These are phyloP conservation scores for Myxocyprinus asiaticus DNA, from an alignment of 2,113 vertebrate genomes.

Conservation along the genomic window DNA sequence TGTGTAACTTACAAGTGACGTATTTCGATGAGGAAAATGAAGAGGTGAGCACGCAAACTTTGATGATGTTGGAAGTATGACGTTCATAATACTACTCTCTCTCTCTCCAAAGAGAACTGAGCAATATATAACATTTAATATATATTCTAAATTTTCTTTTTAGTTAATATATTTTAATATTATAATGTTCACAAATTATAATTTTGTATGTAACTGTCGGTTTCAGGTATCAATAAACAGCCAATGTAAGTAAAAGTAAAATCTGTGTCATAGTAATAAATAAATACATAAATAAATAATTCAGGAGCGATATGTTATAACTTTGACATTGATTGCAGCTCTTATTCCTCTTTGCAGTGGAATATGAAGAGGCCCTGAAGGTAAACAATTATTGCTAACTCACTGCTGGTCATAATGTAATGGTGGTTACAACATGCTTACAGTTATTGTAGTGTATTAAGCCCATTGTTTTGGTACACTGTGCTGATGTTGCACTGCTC, in stretches of 20 bases:
- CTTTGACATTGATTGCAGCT: neutral
- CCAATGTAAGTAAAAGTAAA: constrained; percentile 63
- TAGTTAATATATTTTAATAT: too few species aligned
- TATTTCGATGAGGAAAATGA: constrained; percentile 77
- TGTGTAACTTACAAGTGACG: constrained; percentile 74
- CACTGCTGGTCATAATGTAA: neutral
- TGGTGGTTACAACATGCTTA: neutral
- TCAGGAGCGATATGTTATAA: neutral
- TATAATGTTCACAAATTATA: neutral
- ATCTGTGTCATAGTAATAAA: neutral
- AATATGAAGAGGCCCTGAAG: constrained; percentile 77
- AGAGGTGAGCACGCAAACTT: constrained; percentile 65
- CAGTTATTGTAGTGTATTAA: too few species aligned
- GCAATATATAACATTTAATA: too few species aligned
- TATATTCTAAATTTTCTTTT: too few species aligned
- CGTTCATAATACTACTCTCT: too few species aligned
- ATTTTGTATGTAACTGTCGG: neutral
- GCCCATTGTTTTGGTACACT: neutral
- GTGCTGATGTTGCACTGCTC: neutral
- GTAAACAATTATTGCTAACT: constrained; percentile 45
- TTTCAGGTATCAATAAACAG: constrained; percentile 74
- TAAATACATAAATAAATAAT: neutral
- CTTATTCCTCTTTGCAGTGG: constrained; percentile 64
- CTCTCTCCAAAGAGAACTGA: too few species aligned
- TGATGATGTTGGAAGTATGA: neutral